A percentile compares a stretch with the other conserved stretches of the same genome.
Conservation (phyloP, 2,113 vertebrate genomes). For the Tenrec ecaudatus region DNA sequence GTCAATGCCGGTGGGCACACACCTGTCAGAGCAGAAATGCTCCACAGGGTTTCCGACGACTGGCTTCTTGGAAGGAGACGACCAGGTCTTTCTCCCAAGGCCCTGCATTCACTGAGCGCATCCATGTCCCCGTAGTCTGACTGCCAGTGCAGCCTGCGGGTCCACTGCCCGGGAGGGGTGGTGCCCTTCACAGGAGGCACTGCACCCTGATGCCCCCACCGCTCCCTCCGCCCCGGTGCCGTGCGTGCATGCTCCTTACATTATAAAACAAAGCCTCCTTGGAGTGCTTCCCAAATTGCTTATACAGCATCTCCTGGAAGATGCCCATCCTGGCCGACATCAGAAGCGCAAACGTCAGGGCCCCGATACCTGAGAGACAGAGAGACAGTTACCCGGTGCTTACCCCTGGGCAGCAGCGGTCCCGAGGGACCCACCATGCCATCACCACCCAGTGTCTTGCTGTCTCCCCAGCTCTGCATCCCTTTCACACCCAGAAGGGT, state of each 20-base stretch:
- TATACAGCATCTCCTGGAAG: slow-evolving; percentile 97
- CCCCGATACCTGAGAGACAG: slow-evolving; percentile 90
- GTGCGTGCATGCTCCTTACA: slow-evolving; percentile 85
- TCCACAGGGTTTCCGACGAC: background rate
- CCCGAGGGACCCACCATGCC: background rate
- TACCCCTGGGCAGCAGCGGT: background rate
- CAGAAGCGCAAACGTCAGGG: slow-evolving; percentile 96
- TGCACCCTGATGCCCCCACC: background rate
- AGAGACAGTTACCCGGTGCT: background rate
- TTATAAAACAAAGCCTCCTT: slow-evolving; percentile 98
- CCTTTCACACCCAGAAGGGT: no score
- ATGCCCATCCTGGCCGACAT: slow-evolving; percentile 99
- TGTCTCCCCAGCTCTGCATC: no score
- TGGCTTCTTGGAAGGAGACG: background rate
- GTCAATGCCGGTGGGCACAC: no score
- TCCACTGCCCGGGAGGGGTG: background rate
- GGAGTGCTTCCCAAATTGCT: slow-evolving; percentile 96
- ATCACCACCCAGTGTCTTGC: background rate
- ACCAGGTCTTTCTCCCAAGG: background rate
- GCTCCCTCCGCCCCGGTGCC: background rate
- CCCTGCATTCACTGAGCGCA: no score
- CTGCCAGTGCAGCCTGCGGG: background rate
- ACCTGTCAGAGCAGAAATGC: background rate
- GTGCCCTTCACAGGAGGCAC: background rate
- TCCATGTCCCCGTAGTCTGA: no score